Evolutionary conservation across 2,797 vertebrate genomes (phyloP).

Genomic region (Allochrocebus solatus): DNA sequence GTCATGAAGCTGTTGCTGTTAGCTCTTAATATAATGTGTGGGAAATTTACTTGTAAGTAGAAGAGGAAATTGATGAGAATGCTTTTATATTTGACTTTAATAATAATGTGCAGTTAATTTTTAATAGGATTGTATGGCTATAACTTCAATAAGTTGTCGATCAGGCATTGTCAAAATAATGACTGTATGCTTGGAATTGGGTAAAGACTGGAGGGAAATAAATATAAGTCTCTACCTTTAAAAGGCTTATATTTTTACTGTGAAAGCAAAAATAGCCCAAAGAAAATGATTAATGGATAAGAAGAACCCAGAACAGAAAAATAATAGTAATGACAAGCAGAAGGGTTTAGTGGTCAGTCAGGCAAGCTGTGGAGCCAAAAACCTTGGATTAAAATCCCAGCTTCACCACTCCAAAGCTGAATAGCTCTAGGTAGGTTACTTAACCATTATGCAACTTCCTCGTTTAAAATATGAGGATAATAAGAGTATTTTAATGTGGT

Average conservation of each 20-base stretch:
- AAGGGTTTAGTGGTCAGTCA: not conserved
- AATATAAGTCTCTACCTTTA: not conserved
- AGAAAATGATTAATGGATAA: not conserved
- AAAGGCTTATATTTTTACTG: not conserved
- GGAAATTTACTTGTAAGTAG: not conserved
- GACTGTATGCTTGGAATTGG: not conserved
- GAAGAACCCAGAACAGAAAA: not conserved
- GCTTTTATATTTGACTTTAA: not conserved
- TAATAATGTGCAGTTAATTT: not conserved
- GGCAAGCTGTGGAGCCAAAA: not conserved
- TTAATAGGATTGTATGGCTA: not conserved
- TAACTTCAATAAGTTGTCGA: slow-evolving; percentile 2
- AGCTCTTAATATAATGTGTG: not conserved
- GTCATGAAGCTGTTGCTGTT: not conserved
- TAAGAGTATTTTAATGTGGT: not conserved
- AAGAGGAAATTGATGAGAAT: not conserved
- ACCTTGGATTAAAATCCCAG: not conserved
- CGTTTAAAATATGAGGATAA: not conserved
- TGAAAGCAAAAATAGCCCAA: not conserved
- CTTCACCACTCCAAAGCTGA: not conserved
- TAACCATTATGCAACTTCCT: not conserved
- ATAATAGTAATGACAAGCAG: not conserved
- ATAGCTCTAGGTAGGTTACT: not conserved
- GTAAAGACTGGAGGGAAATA: slow-evolving; percentile 9
- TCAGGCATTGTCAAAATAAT: not conserved